Conservation (phyloP, 2,797 vertebrate genomes). For the Notolepis coatsorum region DNA sequence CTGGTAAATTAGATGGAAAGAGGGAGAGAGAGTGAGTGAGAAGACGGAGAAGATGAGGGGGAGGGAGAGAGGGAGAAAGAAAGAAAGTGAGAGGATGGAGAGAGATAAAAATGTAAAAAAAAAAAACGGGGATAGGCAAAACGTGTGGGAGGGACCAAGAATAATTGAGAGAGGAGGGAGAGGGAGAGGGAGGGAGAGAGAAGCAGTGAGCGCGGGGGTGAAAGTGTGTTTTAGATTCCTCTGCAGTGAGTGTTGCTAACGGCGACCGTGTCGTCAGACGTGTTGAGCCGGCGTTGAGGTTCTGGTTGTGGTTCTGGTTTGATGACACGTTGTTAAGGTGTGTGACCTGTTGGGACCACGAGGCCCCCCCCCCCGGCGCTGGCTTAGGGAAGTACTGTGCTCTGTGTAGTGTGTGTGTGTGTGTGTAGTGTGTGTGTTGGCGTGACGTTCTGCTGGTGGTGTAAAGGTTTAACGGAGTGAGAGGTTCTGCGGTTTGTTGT, state of each 20-base stretch:
- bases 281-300: slow-evolving; percentile 24
- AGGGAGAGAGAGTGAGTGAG: background rate
- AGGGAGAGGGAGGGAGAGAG: background rate
- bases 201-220: background rate
- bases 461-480: slow-evolving; percentile 41
- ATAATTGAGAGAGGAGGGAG: background rate
- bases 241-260: too few relatives aligned
- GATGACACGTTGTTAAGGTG: slow-evolving; percentile 46
- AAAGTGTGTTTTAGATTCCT: slow-evolving; percentile 13
- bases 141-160: background rate
- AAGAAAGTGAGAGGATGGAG: too few relatives aligned
- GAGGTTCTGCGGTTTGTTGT: slow-evolving; percentile 21
- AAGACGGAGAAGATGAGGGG: too few relatives aligned
- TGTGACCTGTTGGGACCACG: slow-evolving; percentile 65
- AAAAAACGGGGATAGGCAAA: background rate
- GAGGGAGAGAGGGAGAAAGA: slow-evolving; percentile 7
- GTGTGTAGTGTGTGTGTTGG: too few relatives aligned
- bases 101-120: too few relatives aligned
- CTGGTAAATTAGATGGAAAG: background rate
- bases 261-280: slow-evolving; percentile 21
- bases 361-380: slow-evolving; percentile 41
- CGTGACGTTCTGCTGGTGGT: slow-evolving; percentile 49
- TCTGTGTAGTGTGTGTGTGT: too few relatives aligned
- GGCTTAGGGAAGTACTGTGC: slow-evolving; percentile 10
- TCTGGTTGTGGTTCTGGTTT: slow-evolving; percentile 32